Percentiles rank a stretch among this genome's conserved stretches.
Conservation (phyloP, 2,888 invertebrate species). For the Thecophora atra region DNA sequence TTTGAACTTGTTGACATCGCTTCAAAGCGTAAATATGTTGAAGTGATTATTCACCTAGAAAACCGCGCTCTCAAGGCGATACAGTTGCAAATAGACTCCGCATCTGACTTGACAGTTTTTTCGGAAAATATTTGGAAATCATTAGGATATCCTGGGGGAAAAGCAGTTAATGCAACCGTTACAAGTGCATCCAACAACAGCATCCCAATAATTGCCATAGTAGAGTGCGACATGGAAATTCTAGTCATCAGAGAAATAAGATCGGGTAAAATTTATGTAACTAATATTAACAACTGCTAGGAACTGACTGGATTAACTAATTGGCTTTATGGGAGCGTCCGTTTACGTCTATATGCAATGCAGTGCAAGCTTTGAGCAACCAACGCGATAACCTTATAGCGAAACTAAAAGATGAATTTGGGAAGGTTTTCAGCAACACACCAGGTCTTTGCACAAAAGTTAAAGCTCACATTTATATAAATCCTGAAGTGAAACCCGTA, state of each 20-base stretch:
- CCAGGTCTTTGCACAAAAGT: constrained; percentile 14
- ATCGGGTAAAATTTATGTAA: constrained; percentile 5
- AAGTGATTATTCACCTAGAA: too few relatives aligned
- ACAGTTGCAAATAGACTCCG: too few relatives aligned
- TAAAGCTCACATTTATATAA: neutral
- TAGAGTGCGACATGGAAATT: constrained; percentile 8
- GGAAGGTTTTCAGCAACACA: neutral
- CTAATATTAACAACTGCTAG: too few relatives aligned
- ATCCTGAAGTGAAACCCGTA: constrained; percentile 17
- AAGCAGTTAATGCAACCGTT: too few relatives aligned
- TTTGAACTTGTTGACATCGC: too few relatives aligned
- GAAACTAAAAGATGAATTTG: constrained; percentile 18
- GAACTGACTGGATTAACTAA: too few relatives aligned
- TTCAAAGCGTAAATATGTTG: too few relatives aligned
- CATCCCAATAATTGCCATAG: neutral
- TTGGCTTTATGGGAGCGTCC: too few relatives aligned
- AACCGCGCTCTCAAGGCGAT: too few relatives aligned
- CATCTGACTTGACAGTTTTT: too few relatives aligned
- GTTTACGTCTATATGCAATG: neutral
- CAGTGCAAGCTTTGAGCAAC: neutral
- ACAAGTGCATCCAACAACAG: constrained; percentile 11
- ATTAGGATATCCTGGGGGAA: too few relatives aligned
- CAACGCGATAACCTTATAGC: neutral
- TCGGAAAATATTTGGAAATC: too few relatives aligned
- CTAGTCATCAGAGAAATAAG: constrained; percentile 1